phyloP scores from a whole-genome alignment of 2,888 invertebrate genomes.

The Aspidiotus rigidus region DNA sequence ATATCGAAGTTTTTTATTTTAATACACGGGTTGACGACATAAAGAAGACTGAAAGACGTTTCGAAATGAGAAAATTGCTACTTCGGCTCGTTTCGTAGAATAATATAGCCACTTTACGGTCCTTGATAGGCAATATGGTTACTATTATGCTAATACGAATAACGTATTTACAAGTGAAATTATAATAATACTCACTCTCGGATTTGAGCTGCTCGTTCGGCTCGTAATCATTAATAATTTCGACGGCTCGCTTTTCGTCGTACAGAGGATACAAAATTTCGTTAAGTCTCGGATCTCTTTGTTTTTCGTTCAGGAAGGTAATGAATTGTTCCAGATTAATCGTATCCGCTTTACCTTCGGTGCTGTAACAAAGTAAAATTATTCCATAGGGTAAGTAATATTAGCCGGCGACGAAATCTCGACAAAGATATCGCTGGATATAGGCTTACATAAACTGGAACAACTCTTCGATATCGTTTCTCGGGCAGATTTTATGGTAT shows the following conservation, averaged over 20 bases:
- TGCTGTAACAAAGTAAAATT: conserved; percentile 49
- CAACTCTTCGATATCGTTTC: conserved; percentile 96
- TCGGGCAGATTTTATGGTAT: conserved; percentile 97
- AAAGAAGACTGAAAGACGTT: not conserved
- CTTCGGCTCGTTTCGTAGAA: no score
- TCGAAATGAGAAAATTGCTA: no score
- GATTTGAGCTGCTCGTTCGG: conserved; percentile 63
- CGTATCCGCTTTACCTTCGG: conserved; percentile 78
- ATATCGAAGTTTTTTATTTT: conserved; percentile 35
- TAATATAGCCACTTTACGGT: no score
- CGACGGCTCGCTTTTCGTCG: conserved; percentile 82
- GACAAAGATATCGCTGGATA: not conserved
- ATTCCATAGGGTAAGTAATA: not conserved
- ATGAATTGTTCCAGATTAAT: conserved; percentile 81
- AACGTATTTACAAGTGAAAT: not conserved
- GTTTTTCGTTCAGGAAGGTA: conserved; percentile 91
- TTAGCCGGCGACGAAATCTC: not conserved
- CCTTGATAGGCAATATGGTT: no score
- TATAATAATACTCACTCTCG: conserved; percentile 52
- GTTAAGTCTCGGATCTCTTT: conserved; percentile 94
- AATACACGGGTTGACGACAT: conserved; percentile 5
- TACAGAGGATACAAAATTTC: conserved; percentile 97
- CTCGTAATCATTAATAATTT: conserved; percentile 91
- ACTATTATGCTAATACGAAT: not conserved
- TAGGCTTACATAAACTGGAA: conserved; percentile 85